Conservation (phyloP, 2,797 vertebrate species). For the Pristis pectinata region DNA sequence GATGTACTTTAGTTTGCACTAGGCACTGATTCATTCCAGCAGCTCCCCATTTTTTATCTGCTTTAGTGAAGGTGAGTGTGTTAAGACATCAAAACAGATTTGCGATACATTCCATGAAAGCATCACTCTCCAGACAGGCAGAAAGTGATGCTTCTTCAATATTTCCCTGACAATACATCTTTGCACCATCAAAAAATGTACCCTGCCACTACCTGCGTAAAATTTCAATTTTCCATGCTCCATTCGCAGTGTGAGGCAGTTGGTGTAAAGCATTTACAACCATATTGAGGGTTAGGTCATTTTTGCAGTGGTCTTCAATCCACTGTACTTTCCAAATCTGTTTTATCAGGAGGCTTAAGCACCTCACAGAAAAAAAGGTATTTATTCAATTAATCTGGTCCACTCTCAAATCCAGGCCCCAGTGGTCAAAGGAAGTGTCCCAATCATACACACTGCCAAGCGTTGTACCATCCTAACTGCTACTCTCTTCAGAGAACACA, state of each 20-base stretch:
- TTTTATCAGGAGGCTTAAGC: background rate
- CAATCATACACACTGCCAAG: background rate
- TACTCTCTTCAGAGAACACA: background rate
- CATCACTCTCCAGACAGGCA: background rate
- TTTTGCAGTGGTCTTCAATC: background rate
- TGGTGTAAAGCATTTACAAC: background rate
- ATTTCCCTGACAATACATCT: background rate
- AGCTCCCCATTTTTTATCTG: background rate
- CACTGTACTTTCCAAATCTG: background rate
- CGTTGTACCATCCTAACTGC: background rate
- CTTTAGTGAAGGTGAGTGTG: background rate
- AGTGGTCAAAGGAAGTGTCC: background rate
- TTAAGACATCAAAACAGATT: slow-evolving; percentile 8
- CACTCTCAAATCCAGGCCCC: background rate
- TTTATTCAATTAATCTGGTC: background rate
- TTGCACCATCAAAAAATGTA: background rate
- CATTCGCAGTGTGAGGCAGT: background rate
- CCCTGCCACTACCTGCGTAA: background rate
- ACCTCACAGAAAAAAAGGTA: background rate
- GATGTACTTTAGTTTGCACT: background rate
- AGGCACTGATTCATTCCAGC: background rate
- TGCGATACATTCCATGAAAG: background rate
- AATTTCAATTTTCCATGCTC: background rate
- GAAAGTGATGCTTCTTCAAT: background rate
- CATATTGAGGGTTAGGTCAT: background rate